These are phyloP conservation scores for Cepaea nemoralis DNA, from an alignment of 1,140 invertebrate species.

Conservation along the genomic window DNA sequence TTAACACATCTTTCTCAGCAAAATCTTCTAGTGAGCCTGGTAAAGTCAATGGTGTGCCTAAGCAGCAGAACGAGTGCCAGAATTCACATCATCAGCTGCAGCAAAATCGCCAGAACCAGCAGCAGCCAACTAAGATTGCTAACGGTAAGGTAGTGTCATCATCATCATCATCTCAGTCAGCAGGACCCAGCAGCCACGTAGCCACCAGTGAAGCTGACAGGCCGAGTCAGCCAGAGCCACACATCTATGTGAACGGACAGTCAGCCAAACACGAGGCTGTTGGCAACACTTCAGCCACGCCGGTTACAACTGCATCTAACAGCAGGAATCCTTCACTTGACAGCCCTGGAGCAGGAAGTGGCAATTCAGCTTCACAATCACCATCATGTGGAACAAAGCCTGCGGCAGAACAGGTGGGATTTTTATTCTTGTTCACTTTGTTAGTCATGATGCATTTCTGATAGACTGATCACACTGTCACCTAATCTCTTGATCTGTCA, in stretches of 20 bases:
- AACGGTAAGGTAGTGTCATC: conserved; percentile 11
- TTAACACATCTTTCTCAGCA: neutral
- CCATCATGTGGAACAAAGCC: conserved; percentile 35
- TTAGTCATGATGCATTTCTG: no score
- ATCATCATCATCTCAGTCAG: neutral
- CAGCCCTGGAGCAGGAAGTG: conserved; percentile 32
- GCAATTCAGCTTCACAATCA: conserved; percentile 33
- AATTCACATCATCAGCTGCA: neutral
- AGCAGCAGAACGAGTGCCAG: conserved; percentile 12
- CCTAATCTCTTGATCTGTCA: no score
- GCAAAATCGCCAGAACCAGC: neutral
- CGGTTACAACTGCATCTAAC: neutral
- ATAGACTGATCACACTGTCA: no score
- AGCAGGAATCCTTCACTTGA: neutral
- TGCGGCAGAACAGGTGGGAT: conserved; percentile 12
- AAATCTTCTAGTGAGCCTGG: neutral
- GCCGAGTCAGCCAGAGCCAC: neutral
- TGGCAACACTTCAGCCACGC: neutral
- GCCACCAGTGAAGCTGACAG: neutral
- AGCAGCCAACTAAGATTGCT: neutral
- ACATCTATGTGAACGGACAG: neutral
- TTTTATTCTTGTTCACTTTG: no score
- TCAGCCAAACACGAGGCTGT: neutral
- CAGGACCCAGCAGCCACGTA: conserved; percentile 5
- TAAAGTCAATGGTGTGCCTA: neutral